These are phyloP conservation scores for Poeciliopsis paucimaculata DNA, from an alignment of 2,797 vertebrate species.

Conservation along the genomic window DNA sequence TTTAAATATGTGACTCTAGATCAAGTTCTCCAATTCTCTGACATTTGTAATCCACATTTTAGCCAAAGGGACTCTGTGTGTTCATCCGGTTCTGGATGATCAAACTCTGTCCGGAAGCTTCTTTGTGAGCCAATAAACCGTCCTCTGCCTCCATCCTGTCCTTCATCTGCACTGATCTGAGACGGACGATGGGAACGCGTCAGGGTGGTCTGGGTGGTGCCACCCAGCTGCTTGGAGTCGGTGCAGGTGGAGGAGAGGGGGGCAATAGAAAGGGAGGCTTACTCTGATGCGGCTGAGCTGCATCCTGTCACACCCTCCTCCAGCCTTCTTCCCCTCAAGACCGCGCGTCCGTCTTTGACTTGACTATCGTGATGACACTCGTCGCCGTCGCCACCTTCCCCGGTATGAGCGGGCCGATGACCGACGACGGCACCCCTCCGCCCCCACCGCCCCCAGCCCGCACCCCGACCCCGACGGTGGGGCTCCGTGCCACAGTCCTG, in stretches of 20 bases:
- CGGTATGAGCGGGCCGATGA: constrained; percentile 91
- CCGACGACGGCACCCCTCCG: constrained; percentile 85
- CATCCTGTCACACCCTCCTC: constrained; percentile 53
- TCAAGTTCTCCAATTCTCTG: constrained; percentile 20
- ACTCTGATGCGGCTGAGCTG: constrained; percentile 66
- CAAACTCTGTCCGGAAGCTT: constrained; percentile 59
- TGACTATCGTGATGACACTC: constrained; percentile 99
- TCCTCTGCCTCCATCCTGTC: constrained; percentile 50
- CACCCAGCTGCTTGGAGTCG: constrained; percentile 42
- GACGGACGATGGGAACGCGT: constrained; percentile 29
- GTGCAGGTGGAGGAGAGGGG: constrained; percentile 65
- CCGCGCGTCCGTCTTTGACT: constrained; percentile 95
- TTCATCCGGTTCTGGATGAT: constrained; percentile 66
- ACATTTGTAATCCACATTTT: constrained; percentile 26
- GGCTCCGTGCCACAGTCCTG: constrained; percentile 94
- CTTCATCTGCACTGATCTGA: constrained; percentile 62
- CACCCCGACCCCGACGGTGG: constrained; percentile 87
- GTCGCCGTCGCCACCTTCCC: constrained; percentile 94
- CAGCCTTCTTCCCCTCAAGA: constrained; percentile 85
- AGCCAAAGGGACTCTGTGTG: constrained; percentile 46
- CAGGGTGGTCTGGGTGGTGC: constrained; percentile 15
- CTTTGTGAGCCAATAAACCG: constrained; percentile 35
- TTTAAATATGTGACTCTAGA: background rate
- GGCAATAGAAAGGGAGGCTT: constrained; percentile 39
- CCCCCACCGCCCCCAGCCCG: constrained; percentile 85